Evolutionary conservation across 2,888 invertebrate genomes (phyloP), one percentile per base, ranked within the genome.

Genomic region (Epinotia bilunana): DNA sequence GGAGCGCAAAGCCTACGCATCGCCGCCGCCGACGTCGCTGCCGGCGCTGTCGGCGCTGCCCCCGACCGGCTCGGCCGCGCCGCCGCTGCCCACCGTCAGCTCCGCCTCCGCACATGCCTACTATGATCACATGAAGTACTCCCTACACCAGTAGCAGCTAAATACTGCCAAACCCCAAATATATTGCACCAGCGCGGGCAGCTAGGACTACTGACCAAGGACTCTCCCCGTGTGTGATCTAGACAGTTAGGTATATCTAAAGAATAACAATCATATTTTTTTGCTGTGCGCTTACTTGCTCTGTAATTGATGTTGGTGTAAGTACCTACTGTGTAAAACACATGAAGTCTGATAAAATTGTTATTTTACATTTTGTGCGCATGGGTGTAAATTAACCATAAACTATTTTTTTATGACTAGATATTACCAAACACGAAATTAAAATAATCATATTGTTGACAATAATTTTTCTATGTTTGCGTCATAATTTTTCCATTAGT

Each of bases 1-100:
- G n/a, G 95, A 95, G 80, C 91, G 95, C 81, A 95, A 95, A 85
- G 92, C 95, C n/a, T 95, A 94, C 83, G 85, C 94, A 58, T 89
- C 92, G 73, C 92, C 95, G 23, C 94, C 95, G 3, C 91, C 95
- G n/a, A 94, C 95, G 39, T 94, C 95, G 13, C 84, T 95, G 71
- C 93, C 95, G 0, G 91, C 94, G 13, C 89, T 95, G 58, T 92
- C 95, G 0, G 89, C 2, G 81, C 86, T 7, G 78, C 87, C 7
- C 77, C 82, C 86, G 76, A 87, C 91, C 16, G 88, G 93, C 11
- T 89, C 94, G 13, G 88, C 88, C 20, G 46, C 62, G 49, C 80
- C 76, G 6, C 80, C 93, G 4, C 88, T 92, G 1, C 91, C 95
- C 4, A 90, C 95, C 1, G 90, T 94, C 0, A 84, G 90, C 1